phyloP scores from a whole-genome alignment of 2,113 vertebrate species.

The Macrotis lagotis region DNA sequence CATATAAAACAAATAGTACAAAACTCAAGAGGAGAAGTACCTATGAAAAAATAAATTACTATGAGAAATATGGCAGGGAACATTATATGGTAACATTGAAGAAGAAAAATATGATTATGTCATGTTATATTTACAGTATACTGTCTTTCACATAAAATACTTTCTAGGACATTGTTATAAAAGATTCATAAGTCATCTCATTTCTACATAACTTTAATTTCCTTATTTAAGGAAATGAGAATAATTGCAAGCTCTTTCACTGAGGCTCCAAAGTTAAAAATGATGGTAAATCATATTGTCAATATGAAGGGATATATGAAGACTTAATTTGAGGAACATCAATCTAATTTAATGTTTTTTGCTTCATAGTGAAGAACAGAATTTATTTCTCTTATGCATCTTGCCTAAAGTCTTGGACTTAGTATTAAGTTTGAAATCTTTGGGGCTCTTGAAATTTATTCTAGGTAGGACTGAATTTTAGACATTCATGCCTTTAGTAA shows the following conservation, averaged over 20 bases:
- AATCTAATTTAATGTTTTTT: background rate
- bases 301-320: background rate
- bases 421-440: slow-evolving; percentile 23
- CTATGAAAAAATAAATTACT: background rate
- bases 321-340: background rate
- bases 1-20: background rate
- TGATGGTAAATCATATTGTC: background rate
- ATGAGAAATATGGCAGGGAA: background rate
- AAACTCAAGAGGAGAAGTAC: background rate
- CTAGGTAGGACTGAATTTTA: slow-evolving; percentile 15
- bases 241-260: background rate
- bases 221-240: background rate
- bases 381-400: slow-evolving; percentile 7
- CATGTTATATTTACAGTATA: background rate
- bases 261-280: background rate
- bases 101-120: background rate
- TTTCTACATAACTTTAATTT: background rate
- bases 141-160: background rate
- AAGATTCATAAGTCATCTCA: background rate
- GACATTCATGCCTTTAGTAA: slow-evolving; percentile 19
- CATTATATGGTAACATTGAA: background rate
- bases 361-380: background rate
- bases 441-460: background rate
- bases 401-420: background rate
- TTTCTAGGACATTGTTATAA: background rate